phyloP scores from a whole-genome alignment of 2,797 vertebrate genomes.

The Pangasius djambal region DNA sequence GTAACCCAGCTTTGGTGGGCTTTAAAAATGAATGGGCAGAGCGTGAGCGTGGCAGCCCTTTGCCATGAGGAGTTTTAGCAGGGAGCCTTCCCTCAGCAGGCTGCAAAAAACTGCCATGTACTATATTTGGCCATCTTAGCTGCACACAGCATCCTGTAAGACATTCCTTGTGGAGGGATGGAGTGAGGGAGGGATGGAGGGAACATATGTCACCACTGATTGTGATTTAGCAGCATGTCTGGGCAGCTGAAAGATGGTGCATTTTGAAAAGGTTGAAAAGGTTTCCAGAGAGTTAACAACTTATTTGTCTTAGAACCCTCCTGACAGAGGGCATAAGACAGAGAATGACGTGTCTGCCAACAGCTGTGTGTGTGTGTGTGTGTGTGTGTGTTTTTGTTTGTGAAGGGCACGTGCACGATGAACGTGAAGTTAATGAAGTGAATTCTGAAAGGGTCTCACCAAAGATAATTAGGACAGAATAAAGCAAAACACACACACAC shows the following conservation, averaged over 20 bases:
- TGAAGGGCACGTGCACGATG: constrained; percentile 34
- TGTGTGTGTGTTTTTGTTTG: constrained; percentile 5
- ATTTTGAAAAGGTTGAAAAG: constrained; percentile 51
- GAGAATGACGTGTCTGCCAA: constrained; percentile 26
- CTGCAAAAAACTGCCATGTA: constrained; percentile 35
- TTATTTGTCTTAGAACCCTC: constrained; percentile 44
- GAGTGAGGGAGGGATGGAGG: constrained; percentile 9
- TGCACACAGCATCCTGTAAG: constrained; percentile 37
- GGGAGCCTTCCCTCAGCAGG: constrained; percentile 14
- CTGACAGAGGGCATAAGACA: constrained; percentile 39
- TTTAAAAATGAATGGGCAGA: constrained; percentile 27
- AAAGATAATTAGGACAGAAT: constrained; percentile 19
- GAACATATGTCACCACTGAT: constrained; percentile 37
- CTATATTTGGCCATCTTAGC: constrained; percentile 45
- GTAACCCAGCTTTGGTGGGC: constrained; percentile 8
- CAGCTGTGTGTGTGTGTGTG: constrained; percentile 20
- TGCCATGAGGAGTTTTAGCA: constrained; percentile 26
- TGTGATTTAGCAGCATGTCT: constrained; percentile 44
- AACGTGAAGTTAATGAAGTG: constrained; percentile 45
- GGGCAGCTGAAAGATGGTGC: constrained; percentile 40
- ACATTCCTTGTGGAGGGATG: constrained; percentile 31
- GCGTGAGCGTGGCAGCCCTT: neutral
- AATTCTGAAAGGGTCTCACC: constrained; percentile 32
- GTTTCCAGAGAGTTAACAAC: constrained; percentile 46
- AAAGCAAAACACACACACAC: neutral